Percentiles rank a stretch among this genome's conserved stretches.
These are phyloP conservation scores for Crotalus tigris DNA, from an alignment of 2,113 vertebrate genomes.

Conservation along the genomic window DNA sequence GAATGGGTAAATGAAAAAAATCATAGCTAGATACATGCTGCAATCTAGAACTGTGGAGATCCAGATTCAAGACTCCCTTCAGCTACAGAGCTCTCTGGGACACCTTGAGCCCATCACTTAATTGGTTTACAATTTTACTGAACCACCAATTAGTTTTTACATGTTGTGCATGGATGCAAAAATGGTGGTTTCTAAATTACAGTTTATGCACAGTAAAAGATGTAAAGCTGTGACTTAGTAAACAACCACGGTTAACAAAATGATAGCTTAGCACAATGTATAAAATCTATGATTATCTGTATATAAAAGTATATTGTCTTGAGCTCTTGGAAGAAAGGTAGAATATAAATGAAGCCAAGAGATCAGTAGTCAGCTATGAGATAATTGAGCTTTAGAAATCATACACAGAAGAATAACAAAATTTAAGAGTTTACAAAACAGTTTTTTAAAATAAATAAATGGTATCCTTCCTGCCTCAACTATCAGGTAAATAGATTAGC, in stretches of 20 bases:
- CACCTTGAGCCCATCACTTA: background rate
- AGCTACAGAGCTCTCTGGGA: background rate
- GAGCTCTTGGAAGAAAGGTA: background rate
- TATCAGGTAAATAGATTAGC: background rate
- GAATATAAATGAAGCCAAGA: background rate
- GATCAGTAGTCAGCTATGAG: constrained; percentile 1
- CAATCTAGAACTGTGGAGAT: background rate
- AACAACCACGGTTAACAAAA: background rate
- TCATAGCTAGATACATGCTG: background rate
- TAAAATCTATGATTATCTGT: background rate
- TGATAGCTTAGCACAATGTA: background rate
- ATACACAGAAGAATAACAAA: background rate
- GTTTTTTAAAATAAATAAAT: background rate
- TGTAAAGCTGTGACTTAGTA: background rate
- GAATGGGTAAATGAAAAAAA: background rate
- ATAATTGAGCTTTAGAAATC: background rate
- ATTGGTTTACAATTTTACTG: background rate
- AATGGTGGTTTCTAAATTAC: background rate
- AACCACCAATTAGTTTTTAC: background rate
- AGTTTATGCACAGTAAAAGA: background rate
- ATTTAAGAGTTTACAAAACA: background rate
- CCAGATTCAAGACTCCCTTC: background rate
- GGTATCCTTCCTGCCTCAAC: background rate
- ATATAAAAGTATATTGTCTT: background rate
- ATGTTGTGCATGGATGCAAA: background rate